Conservation (phyloP, 2,888 invertebrate genomes). For the Heliconius ismenius region DNA sequence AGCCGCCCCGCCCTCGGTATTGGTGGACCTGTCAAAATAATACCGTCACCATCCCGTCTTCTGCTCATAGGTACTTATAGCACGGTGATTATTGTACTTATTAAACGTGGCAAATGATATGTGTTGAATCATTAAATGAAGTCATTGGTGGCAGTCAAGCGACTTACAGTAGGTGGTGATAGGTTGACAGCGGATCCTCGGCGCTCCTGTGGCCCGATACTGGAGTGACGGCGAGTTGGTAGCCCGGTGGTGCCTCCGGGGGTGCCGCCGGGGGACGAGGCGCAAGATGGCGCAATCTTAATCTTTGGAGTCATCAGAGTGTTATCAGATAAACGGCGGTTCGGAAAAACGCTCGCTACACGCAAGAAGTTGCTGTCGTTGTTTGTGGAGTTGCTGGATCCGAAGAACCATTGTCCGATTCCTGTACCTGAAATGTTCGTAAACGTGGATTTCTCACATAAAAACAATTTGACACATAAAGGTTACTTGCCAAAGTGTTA, state of each 20-base stretch:
- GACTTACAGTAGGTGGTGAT: constrained; percentile 93
- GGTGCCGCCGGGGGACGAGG: constrained; percentile 89
- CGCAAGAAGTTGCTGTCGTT: constrained; percentile 91
- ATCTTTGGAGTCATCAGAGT: constrained; percentile 95
- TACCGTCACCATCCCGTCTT: constrained; percentile 59
- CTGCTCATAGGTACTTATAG: too few species aligned
- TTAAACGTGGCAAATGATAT: constrained; percentile 19
- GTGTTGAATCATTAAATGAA: constrained; percentile 16
- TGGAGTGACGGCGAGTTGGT: constrained; percentile 93
- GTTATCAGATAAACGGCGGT: constrained; percentile 94
- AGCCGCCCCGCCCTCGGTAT: constrained; percentile 85
- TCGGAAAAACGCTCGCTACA: constrained; percentile 91
- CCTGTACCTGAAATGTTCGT: constrained; percentile 60
- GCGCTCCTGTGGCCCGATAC: constrained; percentile 94
- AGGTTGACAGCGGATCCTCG: constrained; percentile 91
- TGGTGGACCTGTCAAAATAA: constrained; percentile 83
- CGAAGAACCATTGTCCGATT: constrained; percentile 91
- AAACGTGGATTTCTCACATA: not conserved
- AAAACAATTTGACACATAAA: not conserved
- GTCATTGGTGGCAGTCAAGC: constrained; percentile 19
- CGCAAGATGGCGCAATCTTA: constrained; percentile 93
- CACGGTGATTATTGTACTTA: constrained; percentile 5
- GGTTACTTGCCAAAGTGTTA: constrained; percentile 5
- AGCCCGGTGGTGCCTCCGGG: constrained; percentile 88
- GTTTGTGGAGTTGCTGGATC: constrained; percentile 83